phyloP scores from a whole-genome alignment of 2,797 vertebrate species.

The Chaenodraco wilsoni region DNA sequence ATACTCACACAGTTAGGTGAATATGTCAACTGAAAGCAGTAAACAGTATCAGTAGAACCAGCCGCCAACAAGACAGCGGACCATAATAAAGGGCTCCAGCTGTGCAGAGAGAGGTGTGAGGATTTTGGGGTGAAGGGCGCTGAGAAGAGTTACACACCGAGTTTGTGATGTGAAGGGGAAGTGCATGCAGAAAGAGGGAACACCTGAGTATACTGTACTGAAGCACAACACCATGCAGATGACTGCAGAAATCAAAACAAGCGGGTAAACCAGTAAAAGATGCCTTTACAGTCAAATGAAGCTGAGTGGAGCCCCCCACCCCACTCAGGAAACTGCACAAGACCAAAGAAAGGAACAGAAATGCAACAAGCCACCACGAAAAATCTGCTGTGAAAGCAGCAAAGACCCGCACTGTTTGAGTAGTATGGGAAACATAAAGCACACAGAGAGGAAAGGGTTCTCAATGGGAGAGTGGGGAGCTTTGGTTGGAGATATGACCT shows the following conservation, averaged over 20 bases:
- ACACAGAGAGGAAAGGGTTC: constrained; percentile 84
- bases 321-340: constrained; percentile 78
- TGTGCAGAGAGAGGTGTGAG: constrained; percentile 78
- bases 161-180: constrained; percentile 80
- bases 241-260: constrained; percentile 50
- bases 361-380: constrained; percentile 86
- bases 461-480: constrained; percentile 81
- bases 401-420: constrained; percentile 78
- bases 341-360: constrained; percentile 65
- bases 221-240: constrained; percentile 81
- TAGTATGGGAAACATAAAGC: constrained; percentile 82
- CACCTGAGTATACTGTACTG: constrained; percentile 64
- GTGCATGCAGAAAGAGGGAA: constrained; percentile 77
- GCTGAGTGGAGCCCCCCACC: constrained; percentile 40
- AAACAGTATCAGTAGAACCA: constrained; percentile 58
- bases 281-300: constrained; percentile 47
- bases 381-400: constrained; percentile 89
- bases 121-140: constrained; percentile 71
- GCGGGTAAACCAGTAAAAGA: constrained; percentile 49
- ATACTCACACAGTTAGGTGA: background rate
- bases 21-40: constrained; percentile 38
- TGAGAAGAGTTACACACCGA: constrained; percentile 69
- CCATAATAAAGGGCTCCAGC: constrained; percentile 71
- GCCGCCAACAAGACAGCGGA: constrained; percentile 66
- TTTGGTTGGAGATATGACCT: constrained; percentile 92